Percentiles rank a stretch among this genome's conserved stretches.
These are phyloP conservation scores for Syngnathus scovelli DNA, from an alignment of 2,113 vertebrate species.

Conservation along the genomic window DNA sequence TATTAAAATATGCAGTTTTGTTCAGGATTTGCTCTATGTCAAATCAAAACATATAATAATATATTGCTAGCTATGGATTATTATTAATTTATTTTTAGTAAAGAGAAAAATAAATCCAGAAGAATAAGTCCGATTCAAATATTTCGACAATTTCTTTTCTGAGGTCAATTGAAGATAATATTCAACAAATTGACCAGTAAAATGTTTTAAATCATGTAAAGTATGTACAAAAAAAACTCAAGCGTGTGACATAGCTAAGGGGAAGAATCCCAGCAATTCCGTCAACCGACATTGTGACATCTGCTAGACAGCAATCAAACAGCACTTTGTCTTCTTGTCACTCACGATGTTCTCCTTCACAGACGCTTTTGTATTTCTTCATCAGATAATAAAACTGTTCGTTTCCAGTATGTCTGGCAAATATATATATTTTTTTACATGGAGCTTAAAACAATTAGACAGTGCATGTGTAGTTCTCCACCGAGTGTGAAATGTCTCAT, in stretches of 20 bases:
- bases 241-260: not conserved
- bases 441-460: not conserved
- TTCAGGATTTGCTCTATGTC: not conserved
- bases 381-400: not conserved
- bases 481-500: slow-evolving; percentile 33
- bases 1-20: not conserved
- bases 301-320: not conserved
- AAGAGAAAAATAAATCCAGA: not conserved
- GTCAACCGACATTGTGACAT: not conserved
- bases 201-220: not conserved
- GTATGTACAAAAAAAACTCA: not conserved
- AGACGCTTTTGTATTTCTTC: not conserved
- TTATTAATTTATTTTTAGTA: not conserved
- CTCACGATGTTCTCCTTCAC: not conserved
- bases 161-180: not conserved
- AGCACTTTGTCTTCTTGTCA: not conserved
- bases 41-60: not conserved
- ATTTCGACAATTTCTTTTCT: not conserved
- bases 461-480: slow-evolving; percentile 16
- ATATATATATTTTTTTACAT: not conserved
- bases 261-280: not conserved
- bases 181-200: not conserved
- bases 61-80: not conserved
- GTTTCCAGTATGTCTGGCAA: not conserved
- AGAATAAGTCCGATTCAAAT: not conserved